Conservation (phyloP, 2,113 vertebrate genomes). For the Zosterops borbonicus region DNA sequence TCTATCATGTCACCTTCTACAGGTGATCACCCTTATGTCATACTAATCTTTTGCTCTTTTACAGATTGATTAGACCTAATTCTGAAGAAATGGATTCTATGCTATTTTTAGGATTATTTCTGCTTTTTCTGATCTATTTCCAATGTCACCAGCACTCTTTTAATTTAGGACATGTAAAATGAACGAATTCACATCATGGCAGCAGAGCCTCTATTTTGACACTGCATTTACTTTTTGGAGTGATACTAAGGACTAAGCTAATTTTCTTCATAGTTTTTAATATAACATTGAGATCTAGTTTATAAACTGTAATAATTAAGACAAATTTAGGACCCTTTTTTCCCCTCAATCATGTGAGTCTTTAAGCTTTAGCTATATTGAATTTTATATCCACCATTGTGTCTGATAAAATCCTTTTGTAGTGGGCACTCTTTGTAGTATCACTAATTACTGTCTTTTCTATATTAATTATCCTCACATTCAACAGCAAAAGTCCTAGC, state of each 20-base stretch:
- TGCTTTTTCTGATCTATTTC: background rate
- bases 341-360: rapidly evolving
- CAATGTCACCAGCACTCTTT: background rate
- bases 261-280: background rate
- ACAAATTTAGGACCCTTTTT: background rate
- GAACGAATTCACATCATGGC: background rate
- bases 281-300: background rate
- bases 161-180: background rate
- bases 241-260: background rate
- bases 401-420: background rate
- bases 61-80: background rate
- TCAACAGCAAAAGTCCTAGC: background rate
- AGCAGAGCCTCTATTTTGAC: background rate
- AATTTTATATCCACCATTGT: background rate
- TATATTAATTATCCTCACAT: background rate
- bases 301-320: background rate
- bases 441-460: background rate
- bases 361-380: background rate
- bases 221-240: background rate
- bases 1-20: background rate
- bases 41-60: background rate
- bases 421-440: background rate
- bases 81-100: background rate
- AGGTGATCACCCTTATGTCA: background rate
- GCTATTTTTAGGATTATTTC: background rate